These are phyloP conservation scores for Thaumetopoea pityocampa DNA, from an alignment of 1,140 invertebrate genomes.

Conservation along the genomic window DNA sequence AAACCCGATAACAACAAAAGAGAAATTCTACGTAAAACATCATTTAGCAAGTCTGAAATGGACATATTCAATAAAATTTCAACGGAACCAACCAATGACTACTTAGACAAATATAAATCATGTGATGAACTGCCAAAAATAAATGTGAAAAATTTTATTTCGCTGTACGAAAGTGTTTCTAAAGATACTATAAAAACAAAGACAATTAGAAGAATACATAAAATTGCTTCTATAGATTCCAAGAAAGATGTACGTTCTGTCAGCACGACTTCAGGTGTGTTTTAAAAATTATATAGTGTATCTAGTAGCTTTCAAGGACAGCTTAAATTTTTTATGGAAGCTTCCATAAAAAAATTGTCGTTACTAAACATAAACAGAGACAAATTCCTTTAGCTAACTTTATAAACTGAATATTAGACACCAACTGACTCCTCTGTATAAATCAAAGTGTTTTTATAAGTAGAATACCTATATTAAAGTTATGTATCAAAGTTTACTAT, in stretches of 20 bases:
- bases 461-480: no score
- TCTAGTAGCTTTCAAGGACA: no score
- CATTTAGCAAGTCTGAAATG: slow-evolving; percentile 67
- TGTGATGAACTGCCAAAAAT: slow-evolving; percentile 63
- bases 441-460: no score
- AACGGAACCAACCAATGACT: slow-evolving; percentile 26
- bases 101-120: slow-evolving; percentile 62
- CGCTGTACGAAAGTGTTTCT: slow-evolving; percentile 56
- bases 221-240: slow-evolving; percentile 25
- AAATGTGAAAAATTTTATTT: slow-evolving; percentile 61
- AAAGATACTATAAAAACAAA: slow-evolving; percentile 32
- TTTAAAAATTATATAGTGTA: background rate
- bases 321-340: no score
- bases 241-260: slow-evolving; percentile 20
- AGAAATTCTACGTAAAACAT: slow-evolving; percentile 28
- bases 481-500: no score
- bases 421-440: no score
- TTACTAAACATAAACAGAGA: no score
- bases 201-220: slow-evolving; percentile 22
- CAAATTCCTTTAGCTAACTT: no score
- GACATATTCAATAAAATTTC: slow-evolving; percentile 60
- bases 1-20: slow-evolving; percentile 5
- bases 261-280: slow-evolving; percentile 42
- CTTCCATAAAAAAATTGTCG: no score
- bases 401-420: no score